These are phyloP conservation scores for Arenicola marina DNA, from an alignment of 2,888 invertebrate genomes.

Conservation along the genomic window DNA sequence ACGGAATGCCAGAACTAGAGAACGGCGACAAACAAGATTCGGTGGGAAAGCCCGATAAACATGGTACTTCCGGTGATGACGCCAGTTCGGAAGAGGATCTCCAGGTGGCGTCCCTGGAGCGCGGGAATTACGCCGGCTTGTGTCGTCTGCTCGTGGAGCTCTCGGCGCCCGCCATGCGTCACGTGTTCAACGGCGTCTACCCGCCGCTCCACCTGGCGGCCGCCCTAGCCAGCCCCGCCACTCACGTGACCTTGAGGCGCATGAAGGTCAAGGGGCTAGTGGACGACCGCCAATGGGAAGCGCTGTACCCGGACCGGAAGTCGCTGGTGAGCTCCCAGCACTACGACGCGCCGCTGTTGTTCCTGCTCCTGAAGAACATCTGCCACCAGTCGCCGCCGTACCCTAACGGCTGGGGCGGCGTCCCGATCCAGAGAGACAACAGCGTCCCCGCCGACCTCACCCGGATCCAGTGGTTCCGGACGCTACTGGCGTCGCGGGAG, in stretches of 20 bases:
- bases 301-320: conserved; percentile 30
- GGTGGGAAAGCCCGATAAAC: too few relatives aligned
- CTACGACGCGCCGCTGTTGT: conserved; percentile 43
- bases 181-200: conserved; percentile 27
- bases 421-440: conserved; percentile 43
- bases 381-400: conserved; percentile 54
- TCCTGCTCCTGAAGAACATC: conserved; percentile 45
- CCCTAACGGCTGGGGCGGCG: conserved; percentile 50
- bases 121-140: too few relatives aligned
- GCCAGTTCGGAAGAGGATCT: too few relatives aligned
- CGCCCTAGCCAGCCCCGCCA: conserved; percentile 18
- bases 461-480: conserved; percentile 39
- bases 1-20: too few relatives aligned
- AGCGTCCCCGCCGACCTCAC: conserved; percentile 51
- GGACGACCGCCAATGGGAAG: conserved; percentile 24
- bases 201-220: conserved; percentile 22
- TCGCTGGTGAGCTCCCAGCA: conserved; percentile 38
- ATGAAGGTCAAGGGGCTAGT: conserved; percentile 16
- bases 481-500: not conserved
- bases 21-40: too few relatives aligned
- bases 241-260: conserved; percentile 18
- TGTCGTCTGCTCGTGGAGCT: too few relatives aligned
- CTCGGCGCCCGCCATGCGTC: conserved; percentile 9
- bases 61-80: too few relatives aligned
- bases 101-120: too few relatives aligned